Conservation (phyloP, 2,888 invertebrate genomes). For the Ochropleura plecta region DNA sequence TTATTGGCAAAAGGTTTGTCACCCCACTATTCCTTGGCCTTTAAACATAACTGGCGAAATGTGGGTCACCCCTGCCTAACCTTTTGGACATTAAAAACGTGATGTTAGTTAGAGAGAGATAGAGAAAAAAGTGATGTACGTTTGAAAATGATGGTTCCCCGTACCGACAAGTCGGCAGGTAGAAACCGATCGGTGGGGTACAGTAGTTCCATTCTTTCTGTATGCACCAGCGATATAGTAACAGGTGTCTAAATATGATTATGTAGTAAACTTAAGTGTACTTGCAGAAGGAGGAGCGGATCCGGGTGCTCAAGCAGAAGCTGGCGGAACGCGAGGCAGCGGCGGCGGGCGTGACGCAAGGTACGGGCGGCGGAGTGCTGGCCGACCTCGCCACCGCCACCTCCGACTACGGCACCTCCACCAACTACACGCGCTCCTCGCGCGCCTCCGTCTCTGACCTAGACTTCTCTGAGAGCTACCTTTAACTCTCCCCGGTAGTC, state of each 20-base stretch:
- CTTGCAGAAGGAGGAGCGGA: slow-evolving; percentile 96
- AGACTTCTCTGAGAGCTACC: slow-evolving; percentile 97
- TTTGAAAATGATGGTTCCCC: not conserved
- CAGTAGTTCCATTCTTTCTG: not conserved
- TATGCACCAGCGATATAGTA: not conserved
- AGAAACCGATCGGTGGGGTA: not conserved
- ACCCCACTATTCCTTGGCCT: not conserved
- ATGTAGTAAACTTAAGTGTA: slow-evolving; percentile 13
- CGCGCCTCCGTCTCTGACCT: slow-evolving; percentile 96
- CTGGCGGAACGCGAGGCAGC: slow-evolving; percentile 94
- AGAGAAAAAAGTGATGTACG: not conserved
- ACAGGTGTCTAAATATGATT: not conserved
- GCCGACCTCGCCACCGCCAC: slow-evolving; percentile 95
- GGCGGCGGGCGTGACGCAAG: slow-evolving; percentile 92
- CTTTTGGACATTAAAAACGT: not conserved
- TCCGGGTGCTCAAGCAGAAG: slow-evolving; percentile 94
- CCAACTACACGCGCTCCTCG: slow-evolving; percentile 95
- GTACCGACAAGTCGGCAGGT: not conserved
- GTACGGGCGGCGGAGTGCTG: slow-evolving; percentile 93
- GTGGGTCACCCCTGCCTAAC: not conserved
- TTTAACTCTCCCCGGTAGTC: slow-evolving; percentile 83
- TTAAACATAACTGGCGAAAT: not conserved
- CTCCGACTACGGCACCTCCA: slow-evolving; percentile 94
- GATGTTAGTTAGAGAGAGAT: not conserved
- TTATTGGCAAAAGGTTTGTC: not conserved